Evolutionary conservation across 53 echinoderm and acorn worm species (phyloP), one percentile per base, ranked within the genome.

Genomic region (Actinopyga echinites): DNA sequence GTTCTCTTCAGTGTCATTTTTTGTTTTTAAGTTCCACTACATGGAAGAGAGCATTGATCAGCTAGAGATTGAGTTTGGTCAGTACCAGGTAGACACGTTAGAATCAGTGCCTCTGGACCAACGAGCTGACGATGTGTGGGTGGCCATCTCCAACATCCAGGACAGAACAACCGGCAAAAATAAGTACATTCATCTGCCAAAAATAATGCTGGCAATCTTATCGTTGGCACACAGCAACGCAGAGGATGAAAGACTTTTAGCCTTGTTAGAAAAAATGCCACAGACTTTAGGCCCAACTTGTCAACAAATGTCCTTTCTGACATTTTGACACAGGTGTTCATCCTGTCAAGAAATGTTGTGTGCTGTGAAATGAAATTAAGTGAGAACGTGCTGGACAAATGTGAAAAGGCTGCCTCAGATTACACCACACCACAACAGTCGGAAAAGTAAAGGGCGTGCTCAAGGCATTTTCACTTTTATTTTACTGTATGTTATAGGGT

Each of bases 241-340:
- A 75, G 85, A 75, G 30, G 85, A 85, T 85, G 77, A 85, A 64
- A 85, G 75, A 19, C 63, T 85, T 74, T 85, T 42, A 85, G 77
- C 77, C 75, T 85, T 33, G 85, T 75, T 26, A 61, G 85, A 34
- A 75, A 60, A 62, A 85, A 85, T 85, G 75, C 85, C 3, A 85
- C 85, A 57, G 85, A 85, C 40, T 85, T 64, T 22, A 3, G 84
- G 32, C 74, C 84, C 17, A 85, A 75, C 53, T 60, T 85, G 30
- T 75, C 61, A 60, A 85, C 75, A 60, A 61, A 42, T 22, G 77
- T 75, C 77, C 75, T 85, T 6, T 85, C 85, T 45, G 85, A 85
- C 64, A 9, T 74, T 59, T 31, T 84, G 38, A 71, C 73, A 54
- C 84, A 84, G 73, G 84, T 57, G 5, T 84, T 24, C 55, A 53